Evolutionary conservation across 2,888 invertebrate genomes (phyloP).

Genomic region (Hetaerina titia): DNA sequence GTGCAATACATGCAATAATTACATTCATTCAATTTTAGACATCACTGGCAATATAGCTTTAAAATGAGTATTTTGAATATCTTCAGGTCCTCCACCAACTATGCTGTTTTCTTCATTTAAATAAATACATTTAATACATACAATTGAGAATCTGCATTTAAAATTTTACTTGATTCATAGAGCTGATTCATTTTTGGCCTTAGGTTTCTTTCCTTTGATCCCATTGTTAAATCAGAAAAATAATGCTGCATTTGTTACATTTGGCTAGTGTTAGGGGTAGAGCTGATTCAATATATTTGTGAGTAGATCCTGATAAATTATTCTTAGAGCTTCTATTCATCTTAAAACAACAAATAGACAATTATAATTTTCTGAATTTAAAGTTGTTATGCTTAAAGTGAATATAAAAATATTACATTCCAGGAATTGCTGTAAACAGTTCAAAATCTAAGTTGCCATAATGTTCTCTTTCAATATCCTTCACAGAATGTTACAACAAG

Average conservation of each 20-base stretch:
- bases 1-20: slow-evolving; percentile 47
- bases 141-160: neutral
- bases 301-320: slow-evolving; percentile 39
- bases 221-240: slow-evolving; percentile 23
- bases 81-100: slow-evolving; percentile 49
- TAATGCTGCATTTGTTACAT: slow-evolving; percentile 39
- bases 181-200: slow-evolving; percentile 9
- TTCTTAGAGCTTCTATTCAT: slow-evolving; percentile 28
- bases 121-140: slow-evolving; percentile 50
- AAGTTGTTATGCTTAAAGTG: slow-evolving; percentile 24
- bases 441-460: slow-evolving; percentile 54
- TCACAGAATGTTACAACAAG: slow-evolving; percentile 17
- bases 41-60: slow-evolving; percentile 42
- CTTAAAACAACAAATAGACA: slow-evolving; percentile 29
- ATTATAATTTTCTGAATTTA: slow-evolving; percentile 50
- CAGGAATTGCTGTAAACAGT: slow-evolving; percentile 61
- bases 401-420: slow-evolving; percentile 63
- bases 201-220: slow-evolving; percentile 39
- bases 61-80: slow-evolving; percentile 25
- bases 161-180: neutral
- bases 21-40: slow-evolving; percentile 46
- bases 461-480: slow-evolving; percentile 3
- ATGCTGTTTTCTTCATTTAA: slow-evolving; percentile 46
- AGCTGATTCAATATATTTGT: slow-evolving; percentile 30
- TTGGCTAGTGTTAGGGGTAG: neutral